Conservation (phyloP, 2,113 vertebrate species). For the Xenopus laevis region DNA sequence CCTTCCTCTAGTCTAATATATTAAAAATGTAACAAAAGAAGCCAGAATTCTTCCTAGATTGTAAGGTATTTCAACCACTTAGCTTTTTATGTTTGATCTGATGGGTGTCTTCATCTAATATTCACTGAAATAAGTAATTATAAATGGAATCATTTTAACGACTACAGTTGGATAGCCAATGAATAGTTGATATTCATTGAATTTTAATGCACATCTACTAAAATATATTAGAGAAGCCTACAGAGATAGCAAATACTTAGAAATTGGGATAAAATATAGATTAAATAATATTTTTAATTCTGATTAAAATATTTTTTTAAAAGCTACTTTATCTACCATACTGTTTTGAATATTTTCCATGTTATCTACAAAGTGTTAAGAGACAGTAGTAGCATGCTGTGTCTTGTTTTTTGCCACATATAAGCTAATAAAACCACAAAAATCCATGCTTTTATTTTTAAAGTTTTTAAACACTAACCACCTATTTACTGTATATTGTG, state of each 20-base stretch:
- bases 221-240: constrained; percentile 18
- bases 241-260: constrained; percentile 9
- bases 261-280: constrained; percentile 23
- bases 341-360: neutral
- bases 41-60: constrained; percentile 20
- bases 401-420: too few relatives aligned
- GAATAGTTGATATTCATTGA: constrained; percentile 42
- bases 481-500: too few relatives aligned
- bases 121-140: constrained; percentile 33
- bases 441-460: too few relatives aligned
- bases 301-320: neutral
- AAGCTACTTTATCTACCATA: neutral
- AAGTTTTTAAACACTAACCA: too few relatives aligned
- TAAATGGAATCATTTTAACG: constrained; percentile 15
- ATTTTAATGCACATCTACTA: constrained; percentile 29
- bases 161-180: constrained; percentile 25
- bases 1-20: neutral
- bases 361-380: neutral
- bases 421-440: too few relatives aligned
- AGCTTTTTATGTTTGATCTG: constrained; percentile 5
- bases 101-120: constrained; percentile 9
- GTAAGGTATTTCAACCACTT: neutral
- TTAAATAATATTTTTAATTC: constrained; percentile 13
- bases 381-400: too few relatives aligned
- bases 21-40: constrained; percentile 7